Conservation (phyloP, 2,797 vertebrate genomes). For the Neosilurus mollespiculum region DNA sequence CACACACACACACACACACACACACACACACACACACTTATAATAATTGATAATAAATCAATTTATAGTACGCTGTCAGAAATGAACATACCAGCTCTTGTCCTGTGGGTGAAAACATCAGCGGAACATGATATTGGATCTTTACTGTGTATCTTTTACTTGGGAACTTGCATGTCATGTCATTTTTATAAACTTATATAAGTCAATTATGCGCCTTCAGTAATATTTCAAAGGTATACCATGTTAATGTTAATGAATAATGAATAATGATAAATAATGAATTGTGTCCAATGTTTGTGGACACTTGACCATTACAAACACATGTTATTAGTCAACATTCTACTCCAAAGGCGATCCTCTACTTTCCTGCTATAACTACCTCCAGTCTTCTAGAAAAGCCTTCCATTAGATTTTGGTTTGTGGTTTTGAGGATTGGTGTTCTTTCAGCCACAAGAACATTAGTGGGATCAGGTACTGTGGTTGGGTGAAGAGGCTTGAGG, state of each 20-base stretch:
- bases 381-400: background rate
- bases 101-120: background rate
- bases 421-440: background rate
- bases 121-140: background rate
- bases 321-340: background rate
- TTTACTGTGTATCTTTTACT: background rate
- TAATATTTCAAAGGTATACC: too few relatives aligned
- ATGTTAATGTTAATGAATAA: too few relatives aligned
- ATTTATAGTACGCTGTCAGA: background rate
- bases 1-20: background rate
- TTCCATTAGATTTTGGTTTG: background rate
- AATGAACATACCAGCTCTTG: too few relatives aligned
- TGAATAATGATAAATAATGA: too few relatives aligned
- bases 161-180: background rate
- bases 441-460: background rate
- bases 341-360: too few relatives aligned
- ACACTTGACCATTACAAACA: background rate
- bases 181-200: too few relatives aligned
- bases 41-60: background rate
- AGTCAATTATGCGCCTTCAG: too few relatives aligned
- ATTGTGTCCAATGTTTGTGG: background rate
- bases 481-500: too few relatives aligned
- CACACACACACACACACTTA: too few relatives aligned
- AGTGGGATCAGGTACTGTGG: too few relatives aligned
- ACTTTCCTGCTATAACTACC: background rate